A percentile compares a stretch with the other conserved stretches of the same genome.
Evolutionary conservation across 64 coral and sea anemone species (phyloP).

Genomic region (Stichodactyla mertensii): DNA sequence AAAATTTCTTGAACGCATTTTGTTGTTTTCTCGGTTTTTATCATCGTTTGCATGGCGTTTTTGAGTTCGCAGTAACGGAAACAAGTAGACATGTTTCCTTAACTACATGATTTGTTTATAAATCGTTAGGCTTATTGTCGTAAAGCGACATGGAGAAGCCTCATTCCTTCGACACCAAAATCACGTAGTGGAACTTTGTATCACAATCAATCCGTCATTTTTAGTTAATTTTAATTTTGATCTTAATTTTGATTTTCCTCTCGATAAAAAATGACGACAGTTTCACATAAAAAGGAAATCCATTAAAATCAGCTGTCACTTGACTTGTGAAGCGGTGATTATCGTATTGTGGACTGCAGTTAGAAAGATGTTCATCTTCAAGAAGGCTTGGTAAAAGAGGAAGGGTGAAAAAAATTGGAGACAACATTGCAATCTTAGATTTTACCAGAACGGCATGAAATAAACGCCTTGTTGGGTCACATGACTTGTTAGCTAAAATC

Average conservation of each 20-base stretch:
- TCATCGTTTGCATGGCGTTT: not conserved
- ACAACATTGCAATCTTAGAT: too few relatives aligned
- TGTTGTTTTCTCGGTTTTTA: not conserved
- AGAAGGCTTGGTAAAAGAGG: too few relatives aligned
- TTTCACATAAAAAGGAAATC: not conserved
- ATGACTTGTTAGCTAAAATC: too few relatives aligned
- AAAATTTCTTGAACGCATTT: not conserved
- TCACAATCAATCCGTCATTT: not conserved
- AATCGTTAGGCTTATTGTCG: not conserved
- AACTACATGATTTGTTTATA: slow-evolving; percentile 6
- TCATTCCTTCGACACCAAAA: not conserved
- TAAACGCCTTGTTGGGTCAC: too few relatives aligned
- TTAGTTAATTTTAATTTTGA: not conserved
- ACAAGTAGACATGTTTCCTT: not conserved
- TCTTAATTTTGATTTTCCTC: not conserved
- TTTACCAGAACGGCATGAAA: too few relatives aligned
- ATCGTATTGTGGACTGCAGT: too few relatives aligned
- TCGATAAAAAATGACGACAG: not conserved
- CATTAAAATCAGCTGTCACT: not conserved
- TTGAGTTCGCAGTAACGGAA: slow-evolving; percentile 1
- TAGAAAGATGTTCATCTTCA: too few relatives aligned
- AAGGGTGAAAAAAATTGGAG: too few relatives aligned
- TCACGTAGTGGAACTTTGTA: not conserved
- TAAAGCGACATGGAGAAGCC: not conserved
- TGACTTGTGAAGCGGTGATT: not conserved